Evolutionary conservation across 2,888 invertebrate genomes (phyloP).

Genomic region (Cryptocephalus primarius): DNA sequence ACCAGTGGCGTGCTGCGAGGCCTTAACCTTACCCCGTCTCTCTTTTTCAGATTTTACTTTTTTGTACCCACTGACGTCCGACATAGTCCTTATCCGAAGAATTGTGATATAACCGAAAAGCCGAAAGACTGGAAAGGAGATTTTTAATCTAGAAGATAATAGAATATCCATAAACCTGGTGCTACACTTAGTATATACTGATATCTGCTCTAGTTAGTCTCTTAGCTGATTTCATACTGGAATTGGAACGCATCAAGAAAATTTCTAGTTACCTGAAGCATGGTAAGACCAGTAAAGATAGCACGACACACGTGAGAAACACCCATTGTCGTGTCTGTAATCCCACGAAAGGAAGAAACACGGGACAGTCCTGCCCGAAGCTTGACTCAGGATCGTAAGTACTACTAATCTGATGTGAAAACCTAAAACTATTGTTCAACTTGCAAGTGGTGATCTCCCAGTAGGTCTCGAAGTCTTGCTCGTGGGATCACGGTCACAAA

Average conservation of each 20-base stretch:
- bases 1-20: constrained; percentile 8
- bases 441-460: too few species aligned
- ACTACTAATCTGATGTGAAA: neutral
- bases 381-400: constrained; percentile 36
- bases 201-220: neutral
- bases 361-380: constrained; percentile 39
- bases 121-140: constrained; percentile 4
- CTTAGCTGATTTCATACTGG: constrained; percentile 26
- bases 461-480: too few species aligned
- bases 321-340: constrained; percentile 28
- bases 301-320: constrained; percentile 22
- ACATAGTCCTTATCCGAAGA: constrained; percentile 1
- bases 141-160: neutral
- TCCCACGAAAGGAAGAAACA: constrained; percentile 31
- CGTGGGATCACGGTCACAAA: too few species aligned
- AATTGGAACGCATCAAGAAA: constrained; percentile 29
- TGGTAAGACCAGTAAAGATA: constrained; percentile 18
- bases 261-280: constrained; percentile 24
- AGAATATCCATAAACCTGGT: too few species aligned
- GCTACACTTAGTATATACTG: too few species aligned
- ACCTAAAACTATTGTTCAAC: too few species aligned
- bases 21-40: neutral
- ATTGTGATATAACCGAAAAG: constrained; percentile 10
- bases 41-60: constrained; percentile 1
- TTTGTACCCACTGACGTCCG: constrained; percentile 1